A percentile compares a stretch with the other conserved stretches of the same genome.
Evolutionary conservation across 2,888 invertebrate genomes (phyloP).

Genomic region (Alloscopus bannaensis): DNA sequence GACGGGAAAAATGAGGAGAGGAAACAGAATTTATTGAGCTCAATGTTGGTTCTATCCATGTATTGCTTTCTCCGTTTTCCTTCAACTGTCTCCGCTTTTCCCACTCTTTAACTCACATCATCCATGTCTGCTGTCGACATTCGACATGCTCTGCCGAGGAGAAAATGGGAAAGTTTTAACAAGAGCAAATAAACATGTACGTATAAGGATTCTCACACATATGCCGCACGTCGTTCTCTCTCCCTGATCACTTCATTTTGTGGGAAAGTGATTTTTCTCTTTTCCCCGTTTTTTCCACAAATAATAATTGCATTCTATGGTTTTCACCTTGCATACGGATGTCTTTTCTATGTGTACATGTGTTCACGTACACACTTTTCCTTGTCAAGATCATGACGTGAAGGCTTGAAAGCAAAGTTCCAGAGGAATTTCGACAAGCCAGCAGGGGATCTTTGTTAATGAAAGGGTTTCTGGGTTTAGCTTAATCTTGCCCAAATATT

Average conservation of each 20-base stretch:
- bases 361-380: background rate
- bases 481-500: too few relatives aligned
- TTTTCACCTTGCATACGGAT: constrained; percentile 13
- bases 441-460: constrained; percentile 55
- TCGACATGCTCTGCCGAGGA: too few relatives aligned
- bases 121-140: background rate
- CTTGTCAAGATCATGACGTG: constrained; percentile 60
- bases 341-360: constrained; percentile 15
- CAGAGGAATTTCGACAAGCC: constrained; percentile 16
- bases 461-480: constrained; percentile 42
- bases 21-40: too few relatives aligned
- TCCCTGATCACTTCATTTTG: constrained; percentile 34
- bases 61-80: too few relatives aligned
- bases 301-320: constrained; percentile 35
- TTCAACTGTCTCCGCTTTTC: background rate
- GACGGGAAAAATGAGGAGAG: constrained; percentile 22
- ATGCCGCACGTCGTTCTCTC: background rate
- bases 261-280: constrained; percentile 42
- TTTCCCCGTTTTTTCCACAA: constrained; percentile 12
- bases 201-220: constrained; percentile 36
- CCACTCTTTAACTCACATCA: too few relatives aligned
- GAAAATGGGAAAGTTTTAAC: background rate
- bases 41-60: too few relatives aligned
- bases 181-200: constrained; percentile 31
- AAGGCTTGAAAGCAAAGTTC: constrained; percentile 45